Evolutionary conservation across 2,797 vertebrate genomes (phyloP).

Genomic region (Meda fulgida): DNA sequence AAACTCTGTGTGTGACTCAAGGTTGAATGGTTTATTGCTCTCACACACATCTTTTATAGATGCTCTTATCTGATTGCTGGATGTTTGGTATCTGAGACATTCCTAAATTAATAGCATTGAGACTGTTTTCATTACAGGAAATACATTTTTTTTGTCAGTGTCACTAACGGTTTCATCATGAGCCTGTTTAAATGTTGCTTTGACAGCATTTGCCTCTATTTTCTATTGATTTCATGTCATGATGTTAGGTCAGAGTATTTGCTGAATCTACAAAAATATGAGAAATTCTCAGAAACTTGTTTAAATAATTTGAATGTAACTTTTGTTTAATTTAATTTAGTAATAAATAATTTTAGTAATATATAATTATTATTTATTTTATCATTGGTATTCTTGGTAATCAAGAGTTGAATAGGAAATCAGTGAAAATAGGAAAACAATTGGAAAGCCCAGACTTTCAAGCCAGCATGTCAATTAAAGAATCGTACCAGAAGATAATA

Average conservation of each 20-base stretch:
- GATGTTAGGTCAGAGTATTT: not conserved
- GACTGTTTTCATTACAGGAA: constrained; percentile 12
- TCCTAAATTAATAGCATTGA: constrained; percentile 6
- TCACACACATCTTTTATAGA: constrained; percentile 11
- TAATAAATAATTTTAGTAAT: not conserved
- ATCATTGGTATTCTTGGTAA: not conserved
- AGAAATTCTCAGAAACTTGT: not conserved
- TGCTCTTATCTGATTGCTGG: constrained; percentile 32
- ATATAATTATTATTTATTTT: not conserved
- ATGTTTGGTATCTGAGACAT: constrained; percentile 22
- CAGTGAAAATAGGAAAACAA: too few species aligned
- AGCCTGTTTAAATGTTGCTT: not conserved
- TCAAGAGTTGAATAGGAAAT: not conserved
- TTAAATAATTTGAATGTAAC: not conserved
- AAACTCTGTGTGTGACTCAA: not conserved
- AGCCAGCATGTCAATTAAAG: not conserved
- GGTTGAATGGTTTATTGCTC: constrained; percentile 12
- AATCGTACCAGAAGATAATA: not conserved
- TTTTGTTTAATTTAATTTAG: not conserved
- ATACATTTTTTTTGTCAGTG: too few species aligned
- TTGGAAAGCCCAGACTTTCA: not conserved
- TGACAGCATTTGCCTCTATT: not conserved
- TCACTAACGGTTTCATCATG: not conserved
- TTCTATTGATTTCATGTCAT: not conserved
- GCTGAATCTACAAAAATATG: not conserved